Conservation (phyloP, 1,140 invertebrate species). For the Mizuhopecten yessoensis region DNA sequence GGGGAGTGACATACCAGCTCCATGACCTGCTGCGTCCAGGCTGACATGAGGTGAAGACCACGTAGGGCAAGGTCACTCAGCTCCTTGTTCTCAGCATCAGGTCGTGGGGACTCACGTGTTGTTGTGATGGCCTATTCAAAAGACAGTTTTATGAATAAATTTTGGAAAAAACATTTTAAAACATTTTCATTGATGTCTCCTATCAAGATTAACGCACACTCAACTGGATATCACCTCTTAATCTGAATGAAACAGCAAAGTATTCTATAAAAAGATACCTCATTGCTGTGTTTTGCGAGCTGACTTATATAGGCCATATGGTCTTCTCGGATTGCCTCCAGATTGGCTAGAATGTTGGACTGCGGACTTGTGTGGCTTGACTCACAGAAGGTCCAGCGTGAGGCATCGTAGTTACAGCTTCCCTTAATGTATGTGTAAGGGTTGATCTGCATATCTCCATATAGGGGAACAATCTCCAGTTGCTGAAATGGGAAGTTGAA, state of each 20-base stretch:
- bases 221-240: slow-evolving; percentile 42
- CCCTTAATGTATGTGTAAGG: slow-evolving; percentile 99
- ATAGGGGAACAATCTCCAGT: slow-evolving; percentile 98
- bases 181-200: too few relatives aligned
- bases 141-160: too few relatives aligned
- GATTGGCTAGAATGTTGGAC: slow-evolving; percentile 97
- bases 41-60: slow-evolving; percentile 96
- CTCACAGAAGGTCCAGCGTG: slow-evolving; percentile 94
- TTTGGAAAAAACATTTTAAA: too few relatives aligned
- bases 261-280: slow-evolving; percentile 86
- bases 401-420: slow-evolving; percentile 96
- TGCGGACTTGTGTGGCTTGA: slow-evolving; percentile 88
- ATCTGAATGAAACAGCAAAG: slow-evolving; percentile 22
- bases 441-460: slow-evolving; percentile 99
- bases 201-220: background rate
- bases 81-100: slow-evolving; percentile 96
- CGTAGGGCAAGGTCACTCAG: slow-evolving; percentile 95
- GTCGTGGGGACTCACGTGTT: slow-evolving; percentile 89
- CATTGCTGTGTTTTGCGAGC: slow-evolving; percentile 96
- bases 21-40: slow-evolving; percentile 98
- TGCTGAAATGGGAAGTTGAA: slow-evolving; percentile 81
- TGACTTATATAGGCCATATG: slow-evolving; percentile 99
- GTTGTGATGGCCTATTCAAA: slow-evolving; percentile 79
- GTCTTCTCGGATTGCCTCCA: slow-evolving; percentile 97
- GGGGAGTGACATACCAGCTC: slow-evolving; percentile 88